These are phyloP conservation scores for Aphis gossypii DNA, from an alignment of 1,140 invertebrate genomes.

Conservation along the genomic window DNA sequence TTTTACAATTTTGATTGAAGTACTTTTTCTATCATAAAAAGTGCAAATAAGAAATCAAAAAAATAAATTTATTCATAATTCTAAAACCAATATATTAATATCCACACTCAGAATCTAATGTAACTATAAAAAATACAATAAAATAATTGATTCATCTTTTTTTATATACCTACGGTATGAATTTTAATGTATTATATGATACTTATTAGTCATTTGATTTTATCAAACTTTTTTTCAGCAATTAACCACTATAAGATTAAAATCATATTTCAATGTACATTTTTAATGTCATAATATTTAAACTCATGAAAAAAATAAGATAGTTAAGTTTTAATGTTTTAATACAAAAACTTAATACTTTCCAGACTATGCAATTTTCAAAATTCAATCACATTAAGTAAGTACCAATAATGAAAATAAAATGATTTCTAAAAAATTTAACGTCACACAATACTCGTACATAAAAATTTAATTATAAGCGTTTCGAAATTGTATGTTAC, in stretches of 20 bases:
- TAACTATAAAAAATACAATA: background rate
- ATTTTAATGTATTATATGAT: background rate
- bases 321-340: background rate
- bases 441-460: background rate
- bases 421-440: background rate
- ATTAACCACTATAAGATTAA: accelerated
- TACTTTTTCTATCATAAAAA: background rate
- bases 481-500: background rate
- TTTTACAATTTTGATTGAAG: background rate
- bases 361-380: background rate
- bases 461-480: background rate
- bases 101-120: background rate
- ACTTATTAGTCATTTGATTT: too few species aligned
- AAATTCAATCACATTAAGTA: background rate
- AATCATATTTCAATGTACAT: background rate
- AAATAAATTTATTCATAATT: background rate
- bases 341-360: background rate
- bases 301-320: background rate
- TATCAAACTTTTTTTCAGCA: too few species aligned
- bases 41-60: background rate
- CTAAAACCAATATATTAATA: background rate
- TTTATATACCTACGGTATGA: too few species aligned
- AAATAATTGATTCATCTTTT: background rate
- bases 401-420: background rate
- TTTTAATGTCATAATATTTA: background rate